Evolutionary conservation across 2,888 invertebrate genomes (phyloP).

Genomic region (Melipona bicolor): DNA sequence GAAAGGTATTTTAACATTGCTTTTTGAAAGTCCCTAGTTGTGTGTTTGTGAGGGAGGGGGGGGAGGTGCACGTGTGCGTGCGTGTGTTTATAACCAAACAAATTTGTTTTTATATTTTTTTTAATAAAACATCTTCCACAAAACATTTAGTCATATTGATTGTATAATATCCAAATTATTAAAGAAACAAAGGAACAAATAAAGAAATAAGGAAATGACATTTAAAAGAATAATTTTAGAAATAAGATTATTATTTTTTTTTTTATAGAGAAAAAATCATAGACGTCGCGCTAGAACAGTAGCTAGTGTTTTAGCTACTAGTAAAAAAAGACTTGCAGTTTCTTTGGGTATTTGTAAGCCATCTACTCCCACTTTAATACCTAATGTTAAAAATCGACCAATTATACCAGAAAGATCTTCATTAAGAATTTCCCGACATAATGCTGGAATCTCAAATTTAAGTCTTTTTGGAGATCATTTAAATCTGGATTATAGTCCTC

Average conservation of each 20-base stretch:
- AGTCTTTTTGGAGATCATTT: slow-evolving; percentile 89
- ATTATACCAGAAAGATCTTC: slow-evolving; percentile 60
- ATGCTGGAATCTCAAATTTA: slow-evolving; percentile 86
- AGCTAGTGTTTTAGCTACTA: slow-evolving; percentile 69
- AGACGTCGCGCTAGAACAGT: slow-evolving; percentile 72
- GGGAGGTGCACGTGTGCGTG: not conserved
- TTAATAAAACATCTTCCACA: slow-evolving; percentile 21
- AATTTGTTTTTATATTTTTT: not conserved
- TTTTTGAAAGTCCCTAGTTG: not conserved
- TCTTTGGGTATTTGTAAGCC: slow-evolving; percentile 84
- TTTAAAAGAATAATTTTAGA: slow-evolving; percentile 12
- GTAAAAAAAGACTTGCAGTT: slow-evolving; percentile 85
- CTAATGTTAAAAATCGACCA: slow-evolving; percentile 65
- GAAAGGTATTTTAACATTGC: slow-evolving; percentile 47
- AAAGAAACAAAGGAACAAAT: not conserved
- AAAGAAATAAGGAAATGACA: not conserved
- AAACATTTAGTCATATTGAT: slow-evolving; percentile 29
- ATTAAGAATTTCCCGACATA: slow-evolving; percentile 74
- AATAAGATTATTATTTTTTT: slow-evolving; percentile 43
- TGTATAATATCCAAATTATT: slow-evolving; percentile 21
- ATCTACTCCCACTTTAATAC: slow-evolving; percentile 59
- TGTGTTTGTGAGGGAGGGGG: not conserved
- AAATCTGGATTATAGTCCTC: slow-evolving; percentile 87
- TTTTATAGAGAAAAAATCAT: slow-evolving; percentile 75
- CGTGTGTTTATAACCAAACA: not conserved